phyloP scores from a whole-genome alignment of 2,797 vertebrate genomes.

The Sebastiscus tertius region DNA sequence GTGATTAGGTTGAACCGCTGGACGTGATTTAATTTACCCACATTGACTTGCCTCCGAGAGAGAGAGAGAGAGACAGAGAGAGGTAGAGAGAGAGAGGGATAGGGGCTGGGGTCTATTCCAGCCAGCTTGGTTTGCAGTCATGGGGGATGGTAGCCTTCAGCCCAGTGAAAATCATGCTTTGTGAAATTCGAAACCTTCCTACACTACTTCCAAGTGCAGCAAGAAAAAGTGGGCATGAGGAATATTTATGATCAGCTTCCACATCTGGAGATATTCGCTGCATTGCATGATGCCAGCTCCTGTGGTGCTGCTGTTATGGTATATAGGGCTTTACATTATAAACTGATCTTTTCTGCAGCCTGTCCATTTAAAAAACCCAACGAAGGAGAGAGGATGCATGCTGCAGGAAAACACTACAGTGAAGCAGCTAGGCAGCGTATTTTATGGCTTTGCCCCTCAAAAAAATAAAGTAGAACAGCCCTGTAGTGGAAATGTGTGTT shows the following conservation, averaged over 20 bases:
- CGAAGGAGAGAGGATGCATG: neutral
- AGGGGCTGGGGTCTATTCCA: constrained; percentile 74
- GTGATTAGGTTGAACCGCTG: constrained; percentile 16
- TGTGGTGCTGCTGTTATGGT: neutral
- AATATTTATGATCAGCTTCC: constrained; percentile 20
- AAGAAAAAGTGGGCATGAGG: constrained; percentile 53
- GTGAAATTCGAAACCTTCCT: constrained; percentile 81
- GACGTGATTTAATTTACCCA: constrained; percentile 61
- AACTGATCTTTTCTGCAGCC: constrained; percentile 11
- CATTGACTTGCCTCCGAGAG: constrained; percentile 50
- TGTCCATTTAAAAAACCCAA: constrained; percentile 7
- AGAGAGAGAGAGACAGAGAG: no score
- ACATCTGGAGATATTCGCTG: constrained; percentile 3
- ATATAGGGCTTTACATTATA: constrained; percentile 4
- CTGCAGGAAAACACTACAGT: constrained; percentile 13
- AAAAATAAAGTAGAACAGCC: neutral
- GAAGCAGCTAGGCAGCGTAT: neutral
- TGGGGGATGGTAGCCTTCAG: constrained; percentile 77
- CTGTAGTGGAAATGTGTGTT: constrained; percentile 8
- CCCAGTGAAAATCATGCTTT: constrained; percentile 75
- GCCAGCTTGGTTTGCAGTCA: constrained; percentile 73
- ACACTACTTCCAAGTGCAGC: constrained; percentile 65
- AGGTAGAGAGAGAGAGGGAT: neutral
- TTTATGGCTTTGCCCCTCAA: neutral
- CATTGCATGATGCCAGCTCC: constrained; percentile 5